Evolutionary conservation across 2,888 invertebrate species (phyloP), one percentile per base, ranked within the genome.

Genomic region (Dione vanillae): DNA sequence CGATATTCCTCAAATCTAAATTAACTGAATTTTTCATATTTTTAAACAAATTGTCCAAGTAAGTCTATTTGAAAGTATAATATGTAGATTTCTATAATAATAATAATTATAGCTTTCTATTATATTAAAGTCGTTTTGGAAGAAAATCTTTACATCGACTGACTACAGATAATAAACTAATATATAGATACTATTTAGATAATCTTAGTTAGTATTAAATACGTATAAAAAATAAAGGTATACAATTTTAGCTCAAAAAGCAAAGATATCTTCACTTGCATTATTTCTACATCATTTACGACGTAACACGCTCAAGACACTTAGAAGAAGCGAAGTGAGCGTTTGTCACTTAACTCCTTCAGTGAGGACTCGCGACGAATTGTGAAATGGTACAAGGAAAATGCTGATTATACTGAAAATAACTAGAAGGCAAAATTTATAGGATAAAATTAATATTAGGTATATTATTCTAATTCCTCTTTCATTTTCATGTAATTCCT

Each of bases 231-330:
- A 1, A 49, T 11, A 11, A 37, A 37, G 11, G 37, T 37, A 11
- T 37, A 40, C 37, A 37, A 16, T 45, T 45, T 27, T 16, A 27
- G 2, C 45, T 27, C 10, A 83, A 84, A 49, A 81, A 81, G 80
- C 80, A 81, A 84, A 82, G 85, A 87, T 87, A 43, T 11, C 43
- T 27, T 43, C 87, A 87, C 78, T 82, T 83, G 79, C 86, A 84
- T 87, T 83, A 85, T 85, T 87, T 85, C 85, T 85, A 79, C 85
- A 75, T 88, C 89, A 88, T 88, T 89, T 83, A 75, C 81, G 75
- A 19, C 61, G 52, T 45, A 52, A 43, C 35, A 47, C 67, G 62
- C 70, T 67, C 71, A 82, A 80, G 84, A 85, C 84, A 82, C 83
- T 85, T 40, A 16, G 80, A 76, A 79, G 79, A 77, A 76, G 78